Conservation (phyloP, 53 echinoderm and acorn worm species). For the Zoroaster sp. region DNA sequence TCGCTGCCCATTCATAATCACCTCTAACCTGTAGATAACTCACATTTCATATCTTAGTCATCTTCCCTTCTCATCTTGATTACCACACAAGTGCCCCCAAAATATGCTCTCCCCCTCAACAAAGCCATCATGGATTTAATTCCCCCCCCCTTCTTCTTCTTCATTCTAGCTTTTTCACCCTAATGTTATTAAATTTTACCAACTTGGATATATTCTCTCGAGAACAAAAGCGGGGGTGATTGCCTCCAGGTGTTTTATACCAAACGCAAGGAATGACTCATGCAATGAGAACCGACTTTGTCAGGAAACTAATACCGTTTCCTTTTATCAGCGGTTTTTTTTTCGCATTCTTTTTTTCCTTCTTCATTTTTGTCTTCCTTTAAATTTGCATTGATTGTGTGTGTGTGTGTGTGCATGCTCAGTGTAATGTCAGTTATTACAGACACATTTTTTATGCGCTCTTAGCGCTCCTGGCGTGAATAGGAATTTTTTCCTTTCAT, state of each 20-base stretch:
- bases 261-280: constrained; percentile 37
- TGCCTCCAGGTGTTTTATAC: constrained; percentile 34
- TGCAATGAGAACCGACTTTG: constrained; percentile 19
- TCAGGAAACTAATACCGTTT: background rate
- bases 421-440: background rate
- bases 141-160: background rate
- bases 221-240: constrained; percentile 21
- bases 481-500: no score
- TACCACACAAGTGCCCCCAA: background rate
- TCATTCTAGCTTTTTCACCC: background rate
- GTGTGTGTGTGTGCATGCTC: no score
- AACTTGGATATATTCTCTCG: constrained; percentile 21
- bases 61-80: background rate
- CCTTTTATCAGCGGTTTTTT: background rate
- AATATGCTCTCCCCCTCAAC: background rate
- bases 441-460: background rate
- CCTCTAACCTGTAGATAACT: constrained; percentile 12
- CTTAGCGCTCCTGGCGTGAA: no score
- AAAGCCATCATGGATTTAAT: background rate
- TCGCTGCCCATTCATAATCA: no score
- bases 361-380: background rate
- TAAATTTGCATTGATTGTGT: background rate
- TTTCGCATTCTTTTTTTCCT: no score
- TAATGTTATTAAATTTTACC: constrained; percentile 39
- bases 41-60: constrained; percentile 14